Percentiles rank a stretch among this genome's conserved stretches.
Evolutionary conservation across 2,113 vertebrate genomes (phyloP).

Genomic region (Limanda limanda): DNA sequence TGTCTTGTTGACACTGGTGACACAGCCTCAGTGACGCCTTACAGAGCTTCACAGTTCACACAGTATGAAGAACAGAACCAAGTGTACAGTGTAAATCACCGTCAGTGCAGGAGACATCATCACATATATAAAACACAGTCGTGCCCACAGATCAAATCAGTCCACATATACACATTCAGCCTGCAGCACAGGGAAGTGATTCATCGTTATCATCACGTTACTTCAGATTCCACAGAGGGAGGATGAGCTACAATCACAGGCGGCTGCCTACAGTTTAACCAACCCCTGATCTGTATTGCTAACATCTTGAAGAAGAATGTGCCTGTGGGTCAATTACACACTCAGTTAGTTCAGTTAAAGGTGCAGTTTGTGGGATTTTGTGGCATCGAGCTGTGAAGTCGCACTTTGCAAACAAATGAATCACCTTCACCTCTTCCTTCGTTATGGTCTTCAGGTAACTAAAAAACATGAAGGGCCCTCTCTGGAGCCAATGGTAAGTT

Average conservation of each 20-base stretch:
- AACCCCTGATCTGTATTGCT: slow-evolving; percentile 18
- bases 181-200: slow-evolving; percentile 47
- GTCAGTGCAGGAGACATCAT: slow-evolving; percentile 32
- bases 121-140: slow-evolving; percentile 42
- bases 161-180: slow-evolving; percentile 4
- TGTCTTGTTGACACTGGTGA: slow-evolving; percentile 2
- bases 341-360: not conserved
- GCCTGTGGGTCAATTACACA: slow-evolving; percentile 26
- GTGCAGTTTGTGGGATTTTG: not conserved
- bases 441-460: no score
- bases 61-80: slow-evolving; percentile 37
- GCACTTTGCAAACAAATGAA: no score
- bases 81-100: slow-evolving; percentile 44
- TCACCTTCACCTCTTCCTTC: no score
- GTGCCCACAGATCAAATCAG: slow-evolving; percentile 29
- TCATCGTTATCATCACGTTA: slow-evolving; percentile 41
- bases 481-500: no score
- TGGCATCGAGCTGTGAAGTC: not conserved
- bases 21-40: slow-evolving; percentile 22
- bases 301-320: not conserved
- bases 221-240: slow-evolving; percentile 36
- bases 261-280: slow-evolving; percentile 27
- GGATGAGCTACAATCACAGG: slow-evolving; percentile 9
- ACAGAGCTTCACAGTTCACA: slow-evolving; percentile 44
- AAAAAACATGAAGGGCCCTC: no score